These are phyloP conservation scores for Cercopithecus mona DNA, from an alignment of 2,113 vertebrate genomes.

Conservation along the genomic window DNA sequence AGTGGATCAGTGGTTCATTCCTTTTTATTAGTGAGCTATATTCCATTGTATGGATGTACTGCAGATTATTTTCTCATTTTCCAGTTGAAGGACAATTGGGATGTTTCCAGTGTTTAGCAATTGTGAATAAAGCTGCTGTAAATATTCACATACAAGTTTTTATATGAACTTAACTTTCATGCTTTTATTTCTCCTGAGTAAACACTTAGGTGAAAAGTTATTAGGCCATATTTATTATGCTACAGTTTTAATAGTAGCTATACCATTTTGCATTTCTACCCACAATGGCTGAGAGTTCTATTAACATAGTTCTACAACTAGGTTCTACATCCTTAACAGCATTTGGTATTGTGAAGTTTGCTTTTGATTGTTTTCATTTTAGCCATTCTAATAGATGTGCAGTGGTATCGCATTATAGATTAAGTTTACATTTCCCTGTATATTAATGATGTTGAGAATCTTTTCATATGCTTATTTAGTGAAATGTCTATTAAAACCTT, in stretches of 20 bases:
- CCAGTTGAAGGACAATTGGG: neutral
- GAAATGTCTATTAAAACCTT: slow-evolving; percentile 29
- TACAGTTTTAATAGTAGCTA: neutral
- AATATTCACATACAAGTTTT: neutral
- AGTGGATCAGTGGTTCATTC: neutral
- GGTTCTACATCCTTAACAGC: neutral
- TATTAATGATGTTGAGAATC: neutral
- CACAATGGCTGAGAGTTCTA: neutral
- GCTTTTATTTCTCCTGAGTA: slow-evolving; percentile 27
- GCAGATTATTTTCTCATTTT: slow-evolving; percentile 7
- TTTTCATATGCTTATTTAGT: slow-evolving; percentile 41
- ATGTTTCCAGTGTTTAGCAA: neutral
- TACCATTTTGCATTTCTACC: neutral
- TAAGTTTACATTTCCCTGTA: slow-evolving; percentile 19
- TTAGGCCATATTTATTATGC: neutral
- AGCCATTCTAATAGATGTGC: neutral
- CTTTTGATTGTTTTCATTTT: neutral
- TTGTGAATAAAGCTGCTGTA: neutral
- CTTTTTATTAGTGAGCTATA: slow-evolving; percentile 46
- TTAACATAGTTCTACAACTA: neutral
- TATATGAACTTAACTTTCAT: neutral
- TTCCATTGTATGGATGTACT: neutral
- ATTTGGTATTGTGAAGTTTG: neutral
- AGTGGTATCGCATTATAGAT: neutral
- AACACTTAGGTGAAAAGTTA: neutral